Evolutionary conservation across 2,797 vertebrate genomes (phyloP), one percentile per base, ranked within the genome.

Genomic region (Dendrocincla tyrannina): DNA sequence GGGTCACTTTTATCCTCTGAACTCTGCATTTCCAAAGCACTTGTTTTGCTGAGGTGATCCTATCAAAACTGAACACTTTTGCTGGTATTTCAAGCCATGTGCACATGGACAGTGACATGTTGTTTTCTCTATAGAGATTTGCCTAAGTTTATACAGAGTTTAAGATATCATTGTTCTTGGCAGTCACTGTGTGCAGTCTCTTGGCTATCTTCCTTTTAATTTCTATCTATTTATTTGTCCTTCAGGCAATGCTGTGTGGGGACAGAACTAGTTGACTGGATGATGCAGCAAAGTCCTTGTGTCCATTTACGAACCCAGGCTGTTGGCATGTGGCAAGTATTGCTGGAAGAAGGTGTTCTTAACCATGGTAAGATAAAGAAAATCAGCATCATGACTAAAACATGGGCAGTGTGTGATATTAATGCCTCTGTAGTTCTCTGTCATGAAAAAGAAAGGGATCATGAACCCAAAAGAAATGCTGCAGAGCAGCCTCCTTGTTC

Each of bases 261-360:
- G 82, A 99, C 99, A 9, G 99, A 99, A 93, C 95, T 99, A 93
- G 99, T 99, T 27, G 99, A 99, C 96, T 99, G 99, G 99, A 99
- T 99, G 96, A 98, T 99, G 97, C 99, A 99, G 96, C 99, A 99
- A 97, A 99, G 98, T 92, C 98, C 99, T 10, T 99, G 98, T 68
- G 98, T 99, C 91, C 99, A 99, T 97, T 99, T 99, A 77, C 98
- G 99, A 32, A 96, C 97, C 28, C 99, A 99, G 93, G 99, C 99
- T 44, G 98, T 99, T 74, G 99, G 99, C 94, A 99, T 99, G 99
- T 99, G 99, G 99, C 99, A 99, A 95, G 99, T 99, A 85, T 97
- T 99, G 95, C 97, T 99, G 93, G 99, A 99, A 94, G 99, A 99
- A 64, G 98, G 99, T 10, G 99, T 99, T 88, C 99, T 99, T 81